Evolutionary conservation across 1,140 invertebrate genomes (phyloP).

Genomic region (Dreissena rostriformis): DNA sequence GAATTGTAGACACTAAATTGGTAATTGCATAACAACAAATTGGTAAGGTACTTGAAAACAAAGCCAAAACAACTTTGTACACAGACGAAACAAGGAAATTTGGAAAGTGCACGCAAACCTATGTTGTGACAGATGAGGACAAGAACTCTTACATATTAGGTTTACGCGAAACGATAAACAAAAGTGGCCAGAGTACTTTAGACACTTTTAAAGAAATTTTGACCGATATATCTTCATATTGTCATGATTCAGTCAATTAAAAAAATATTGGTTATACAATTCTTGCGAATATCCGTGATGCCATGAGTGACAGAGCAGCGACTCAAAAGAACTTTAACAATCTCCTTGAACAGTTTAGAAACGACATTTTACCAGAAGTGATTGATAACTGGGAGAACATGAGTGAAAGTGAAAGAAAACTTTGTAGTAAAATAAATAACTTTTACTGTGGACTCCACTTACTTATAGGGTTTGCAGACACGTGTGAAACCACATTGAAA

Average conservation of each 20-base stretch:
- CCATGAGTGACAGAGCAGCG: constrained; percentile 49
- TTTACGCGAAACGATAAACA: constrained; percentile 49
- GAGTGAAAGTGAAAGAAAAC: constrained; percentile 30
- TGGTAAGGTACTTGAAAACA: not conserved
- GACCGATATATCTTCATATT: constrained; percentile 30
- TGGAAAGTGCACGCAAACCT: constrained; percentile 50
- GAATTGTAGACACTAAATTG: constrained; percentile 47
- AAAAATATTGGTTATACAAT: constrained; percentile 45
- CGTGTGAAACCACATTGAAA: constrained; percentile 24
- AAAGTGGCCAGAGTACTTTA: constrained; percentile 34
- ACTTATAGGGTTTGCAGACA: constrained; percentile 52
- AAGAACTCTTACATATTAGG: constrained; percentile 35
- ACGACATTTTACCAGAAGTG: constrained; percentile 28
- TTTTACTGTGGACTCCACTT: constrained; percentile 53
- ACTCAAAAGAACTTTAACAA: constrained; percentile 52
- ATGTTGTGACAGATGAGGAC: constrained; percentile 35
- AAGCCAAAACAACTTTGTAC: constrained; percentile 47
- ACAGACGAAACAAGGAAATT: constrained; percentile 59
- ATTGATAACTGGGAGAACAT: constrained; percentile 18
- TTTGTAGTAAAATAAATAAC: constrained; percentile 43
- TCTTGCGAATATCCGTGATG: constrained; percentile 37
- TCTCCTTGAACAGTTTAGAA: constrained; percentile 41
- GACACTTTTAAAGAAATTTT: constrained; percentile 55
- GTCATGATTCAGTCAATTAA: constrained; percentile 9
- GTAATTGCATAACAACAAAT: constrained; percentile 44